phyloP scores from a whole-genome alignment of 2,797 vertebrate genomes.

The Gorsachius magnificus region DNA sequence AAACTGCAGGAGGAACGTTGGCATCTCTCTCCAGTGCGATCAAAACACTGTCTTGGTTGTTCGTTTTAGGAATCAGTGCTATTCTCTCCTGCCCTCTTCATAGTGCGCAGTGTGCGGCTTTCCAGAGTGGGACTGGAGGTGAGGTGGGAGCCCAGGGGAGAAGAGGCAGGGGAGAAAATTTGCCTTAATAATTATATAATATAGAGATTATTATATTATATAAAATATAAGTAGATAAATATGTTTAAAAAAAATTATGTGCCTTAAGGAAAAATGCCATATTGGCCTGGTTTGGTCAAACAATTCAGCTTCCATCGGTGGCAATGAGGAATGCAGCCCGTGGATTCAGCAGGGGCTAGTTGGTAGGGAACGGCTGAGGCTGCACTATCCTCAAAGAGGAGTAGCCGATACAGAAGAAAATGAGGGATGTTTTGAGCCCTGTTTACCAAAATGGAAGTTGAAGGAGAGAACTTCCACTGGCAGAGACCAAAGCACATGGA shows the following conservation, averaged over 20 bases:
- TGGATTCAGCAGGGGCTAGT: neutral
- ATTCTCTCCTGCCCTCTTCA: neutral
- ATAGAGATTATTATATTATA: neutral
- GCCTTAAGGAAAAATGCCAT: neutral
- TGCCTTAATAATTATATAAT: neutral
- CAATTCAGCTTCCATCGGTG: neutral
- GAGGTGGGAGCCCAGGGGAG: neutral
- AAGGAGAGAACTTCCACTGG: neutral
- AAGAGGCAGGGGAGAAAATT: neutral
- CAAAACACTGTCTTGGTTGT: neutral
- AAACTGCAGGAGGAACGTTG: neutral
- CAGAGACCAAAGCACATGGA: neutral
- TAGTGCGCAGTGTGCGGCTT: neutral
- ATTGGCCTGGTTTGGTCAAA: neutral
- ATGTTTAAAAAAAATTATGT: neutral
- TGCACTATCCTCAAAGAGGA: neutral
- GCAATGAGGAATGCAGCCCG: neutral
- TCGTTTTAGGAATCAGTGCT: neutral
- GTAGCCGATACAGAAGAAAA: neutral
- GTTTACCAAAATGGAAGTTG: neutral
- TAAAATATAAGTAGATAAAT: neutral
- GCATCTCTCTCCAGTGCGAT: neutral
- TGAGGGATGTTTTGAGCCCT: neutral
- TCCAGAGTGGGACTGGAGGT: neutral
- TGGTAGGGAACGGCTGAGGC: neutral